Evolutionary conservation across 2,113 vertebrate species (phyloP).

Genomic region (Megatriorchis doriae): DNA sequence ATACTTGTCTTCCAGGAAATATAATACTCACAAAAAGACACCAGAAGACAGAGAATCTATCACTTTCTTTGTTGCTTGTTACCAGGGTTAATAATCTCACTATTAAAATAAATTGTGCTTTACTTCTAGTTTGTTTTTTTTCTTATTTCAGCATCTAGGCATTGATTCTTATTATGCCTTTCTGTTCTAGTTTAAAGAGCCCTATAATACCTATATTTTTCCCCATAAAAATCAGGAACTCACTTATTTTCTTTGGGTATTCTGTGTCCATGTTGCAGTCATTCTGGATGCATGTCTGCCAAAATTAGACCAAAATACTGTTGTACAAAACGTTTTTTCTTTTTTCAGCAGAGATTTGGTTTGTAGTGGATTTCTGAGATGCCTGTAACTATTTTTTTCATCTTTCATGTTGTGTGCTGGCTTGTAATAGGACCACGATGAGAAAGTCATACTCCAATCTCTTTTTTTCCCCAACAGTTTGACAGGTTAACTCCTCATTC

Average conservation of each 20-base stretch:
- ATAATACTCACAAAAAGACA: background rate
- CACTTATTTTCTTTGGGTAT: background rate
- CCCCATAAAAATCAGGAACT: background rate
- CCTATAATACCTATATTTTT: background rate
- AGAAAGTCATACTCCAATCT: background rate
- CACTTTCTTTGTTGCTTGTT: background rate
- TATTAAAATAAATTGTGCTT: background rate
- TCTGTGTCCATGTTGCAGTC: background rate
- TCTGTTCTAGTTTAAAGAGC: background rate
- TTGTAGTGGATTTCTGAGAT: background rate
- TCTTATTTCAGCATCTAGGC: background rate
- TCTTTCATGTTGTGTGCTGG: background rate
- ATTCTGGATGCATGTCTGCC: background rate
- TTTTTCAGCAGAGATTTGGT: background rate
- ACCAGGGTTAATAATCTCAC: background rate
- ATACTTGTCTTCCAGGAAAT: background rate
- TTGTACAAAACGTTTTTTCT: background rate
- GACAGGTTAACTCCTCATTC: background rate
- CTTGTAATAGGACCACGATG: background rate
- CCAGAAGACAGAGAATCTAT: background rate
- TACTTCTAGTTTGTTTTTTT: background rate
- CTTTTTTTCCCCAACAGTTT: background rate
- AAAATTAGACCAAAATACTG: background rate
- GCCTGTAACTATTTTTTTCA: background rate
- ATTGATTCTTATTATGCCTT: background rate